Evolutionary conservation across 2,888 invertebrate genomes (phyloP).

Genomic region (Rhaphigaster nebulosa): DNA sequence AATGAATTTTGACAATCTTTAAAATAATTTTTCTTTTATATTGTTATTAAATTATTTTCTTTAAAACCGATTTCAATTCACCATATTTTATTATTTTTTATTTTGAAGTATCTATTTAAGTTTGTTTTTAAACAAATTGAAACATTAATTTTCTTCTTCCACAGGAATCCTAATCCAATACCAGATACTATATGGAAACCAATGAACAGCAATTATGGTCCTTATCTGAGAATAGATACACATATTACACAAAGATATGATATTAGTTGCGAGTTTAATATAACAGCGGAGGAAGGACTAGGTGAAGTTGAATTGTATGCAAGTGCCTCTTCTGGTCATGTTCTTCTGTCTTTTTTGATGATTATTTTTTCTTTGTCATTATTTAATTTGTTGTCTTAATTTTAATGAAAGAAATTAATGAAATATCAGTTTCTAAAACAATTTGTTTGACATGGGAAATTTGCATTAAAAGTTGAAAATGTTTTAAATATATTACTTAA

Average conservation of each 20-base stretch:
- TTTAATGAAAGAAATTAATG: neutral
- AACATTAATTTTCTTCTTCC: neutral
- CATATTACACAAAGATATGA: slow-evolving; percentile 62
- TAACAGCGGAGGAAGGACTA: slow-evolving; percentile 65
- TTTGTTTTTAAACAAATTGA: neutral
- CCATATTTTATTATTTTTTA: neutral
- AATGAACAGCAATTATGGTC: slow-evolving; percentile 66
- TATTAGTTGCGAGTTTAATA: slow-evolving; percentile 65
- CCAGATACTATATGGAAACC: slow-evolving; percentile 65
- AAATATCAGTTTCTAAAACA: neutral
- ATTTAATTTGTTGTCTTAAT: neutral
- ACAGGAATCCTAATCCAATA: slow-evolving; percentile 65
- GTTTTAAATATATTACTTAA: neutral
- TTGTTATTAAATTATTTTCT: neutral
- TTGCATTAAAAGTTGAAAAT: neutral
- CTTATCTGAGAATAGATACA: slow-evolving; percentile 66
- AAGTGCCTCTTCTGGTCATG: neutral
- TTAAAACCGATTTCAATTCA: neutral
- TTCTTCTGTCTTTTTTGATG: neutral
- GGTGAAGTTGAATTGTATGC: neutral
- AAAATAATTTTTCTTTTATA: neutral
- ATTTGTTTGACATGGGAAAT: neutral
- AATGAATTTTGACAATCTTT: neutral
- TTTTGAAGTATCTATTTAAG: neutral
- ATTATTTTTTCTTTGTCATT: neutral